Percentiles rank a stretch among this genome's conserved stretches.
These are phyloP conservation scores for Ovis canadensis DNA, from an alignment of 2,113 vertebrate genomes.

Conservation along the genomic window DNA sequence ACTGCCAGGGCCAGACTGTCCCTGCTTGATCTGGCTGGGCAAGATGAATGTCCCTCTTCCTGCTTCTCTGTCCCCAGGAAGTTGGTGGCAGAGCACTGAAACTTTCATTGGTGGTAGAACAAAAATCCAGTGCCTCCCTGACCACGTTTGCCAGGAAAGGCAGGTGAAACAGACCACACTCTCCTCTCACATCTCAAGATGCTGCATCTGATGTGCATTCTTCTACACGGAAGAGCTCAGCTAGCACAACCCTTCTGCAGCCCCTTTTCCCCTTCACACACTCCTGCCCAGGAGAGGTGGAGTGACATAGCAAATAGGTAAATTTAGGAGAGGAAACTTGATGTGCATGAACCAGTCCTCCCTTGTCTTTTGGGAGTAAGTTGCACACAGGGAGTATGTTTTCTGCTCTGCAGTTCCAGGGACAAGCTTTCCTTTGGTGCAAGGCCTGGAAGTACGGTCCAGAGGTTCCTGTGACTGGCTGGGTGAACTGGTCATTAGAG, in stretches of 20 bases:
- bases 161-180: background rate
- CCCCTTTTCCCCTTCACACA: too few species aligned
- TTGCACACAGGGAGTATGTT: background rate
- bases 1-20: background rate
- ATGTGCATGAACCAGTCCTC: background rate
- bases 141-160: background rate
- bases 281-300: background rate
- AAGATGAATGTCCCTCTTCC: background rate
- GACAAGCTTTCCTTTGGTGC: background rate
- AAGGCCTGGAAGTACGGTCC: background rate
- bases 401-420: background rate
- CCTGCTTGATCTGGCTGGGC: background rate
- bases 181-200: background rate
- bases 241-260: background rate
- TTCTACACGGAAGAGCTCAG: background rate
- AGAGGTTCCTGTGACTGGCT: background rate
- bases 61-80: background rate
- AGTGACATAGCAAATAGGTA: background rate
- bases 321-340: background rate
- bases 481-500: background rate
- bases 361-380: background rate
- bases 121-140: background rate
- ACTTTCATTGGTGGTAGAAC: background rate
- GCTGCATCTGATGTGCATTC: background rate
- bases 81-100: background rate